Percentiles rank a stretch among this genome's conserved stretches.
These are phyloP conservation scores for Camptogramma bilineatum DNA, from an alignment of 2,888 invertebrate genomes.

Conservation along the genomic window DNA sequence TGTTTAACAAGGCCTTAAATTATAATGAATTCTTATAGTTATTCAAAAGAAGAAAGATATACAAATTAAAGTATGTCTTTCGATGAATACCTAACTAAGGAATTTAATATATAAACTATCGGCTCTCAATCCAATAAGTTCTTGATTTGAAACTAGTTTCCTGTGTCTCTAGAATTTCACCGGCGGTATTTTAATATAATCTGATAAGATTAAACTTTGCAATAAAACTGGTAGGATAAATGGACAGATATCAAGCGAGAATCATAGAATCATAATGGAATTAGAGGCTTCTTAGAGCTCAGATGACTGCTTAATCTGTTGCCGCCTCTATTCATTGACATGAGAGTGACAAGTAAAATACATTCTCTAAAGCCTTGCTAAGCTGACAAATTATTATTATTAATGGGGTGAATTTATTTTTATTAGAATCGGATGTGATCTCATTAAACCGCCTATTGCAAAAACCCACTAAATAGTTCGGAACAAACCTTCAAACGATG, in stretches of 20 bases:
- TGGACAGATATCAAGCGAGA: too few species aligned
- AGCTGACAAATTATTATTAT: too few species aligned
- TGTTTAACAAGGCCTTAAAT: too few species aligned
- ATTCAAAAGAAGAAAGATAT: too few species aligned
- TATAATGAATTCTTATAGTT: too few species aligned
- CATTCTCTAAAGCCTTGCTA: too few species aligned
- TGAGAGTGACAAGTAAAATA: too few species aligned
- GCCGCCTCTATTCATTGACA: too few species aligned
- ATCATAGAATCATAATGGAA: too few species aligned
- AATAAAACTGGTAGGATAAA: background rate
- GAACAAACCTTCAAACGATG: slow-evolving; percentile 10
- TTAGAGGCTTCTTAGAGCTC: too few species aligned
- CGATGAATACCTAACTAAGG: background rate
- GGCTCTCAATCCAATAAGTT: background rate
- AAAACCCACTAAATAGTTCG: background rate
- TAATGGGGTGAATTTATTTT: too few species aligned
- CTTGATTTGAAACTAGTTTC: background rate
- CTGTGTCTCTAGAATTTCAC: background rate
- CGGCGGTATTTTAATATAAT: background rate
- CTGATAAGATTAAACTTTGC: background rate
- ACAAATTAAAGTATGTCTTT: background rate
- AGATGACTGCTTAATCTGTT: too few species aligned
- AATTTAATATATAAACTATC: background rate
- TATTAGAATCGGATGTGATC: background rate
- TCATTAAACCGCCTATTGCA: background rate